Percentiles rank a stretch among this genome's conserved stretches.
Evolutionary conservation across 2,888 invertebrate genomes (phyloP).

Genomic region (Heteropelma amictum): DNA sequence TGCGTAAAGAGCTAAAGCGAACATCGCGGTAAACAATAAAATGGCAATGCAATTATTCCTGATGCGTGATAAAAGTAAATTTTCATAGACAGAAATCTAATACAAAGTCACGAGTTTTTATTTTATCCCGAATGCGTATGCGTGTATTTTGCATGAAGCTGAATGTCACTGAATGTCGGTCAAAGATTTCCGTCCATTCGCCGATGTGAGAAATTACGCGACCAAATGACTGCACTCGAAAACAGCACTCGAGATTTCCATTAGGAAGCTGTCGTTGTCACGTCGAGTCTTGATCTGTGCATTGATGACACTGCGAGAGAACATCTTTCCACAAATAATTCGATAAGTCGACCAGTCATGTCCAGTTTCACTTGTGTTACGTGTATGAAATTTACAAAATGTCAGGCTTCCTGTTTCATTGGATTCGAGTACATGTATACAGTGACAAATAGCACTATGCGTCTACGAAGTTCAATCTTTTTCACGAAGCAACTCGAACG

Average conservation of each 20-base stretch:
- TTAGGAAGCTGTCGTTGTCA: too few relatives aligned
- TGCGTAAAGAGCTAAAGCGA: too few relatives aligned
- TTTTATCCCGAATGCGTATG: not conserved
- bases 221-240: too few relatives aligned
- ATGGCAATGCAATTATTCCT: too few relatives aligned
- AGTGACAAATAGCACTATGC: conserved; percentile 7
- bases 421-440: not conserved
- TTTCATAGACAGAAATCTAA: too few relatives aligned
- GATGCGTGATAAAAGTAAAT: too few relatives aligned
- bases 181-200: conserved; percentile 32
- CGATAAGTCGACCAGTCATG: not conserved
- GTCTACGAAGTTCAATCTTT: conserved; percentile 55
- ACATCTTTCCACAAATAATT: not conserved
- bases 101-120: not conserved
- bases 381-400: not conserved
- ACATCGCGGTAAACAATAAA: too few relatives aligned
- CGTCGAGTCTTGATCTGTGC: conserved; percentile 2
- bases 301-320: conserved; percentile 11
- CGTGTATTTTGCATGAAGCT: not conserved
- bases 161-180: conserved; percentile 32
- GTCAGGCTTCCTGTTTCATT: conserved; percentile 28
- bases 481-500: conserved; percentile 47
- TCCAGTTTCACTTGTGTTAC: conserved; percentile 24
- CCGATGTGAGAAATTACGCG: too few relatives aligned
- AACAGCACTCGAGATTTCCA: too few relatives aligned